A percentile compares a stretch with the other conserved stretches of the same genome.
Evolutionary conservation across 2,113 vertebrate species (phyloP).

Genomic region (Dolichallabes microphthalmus): DNA sequence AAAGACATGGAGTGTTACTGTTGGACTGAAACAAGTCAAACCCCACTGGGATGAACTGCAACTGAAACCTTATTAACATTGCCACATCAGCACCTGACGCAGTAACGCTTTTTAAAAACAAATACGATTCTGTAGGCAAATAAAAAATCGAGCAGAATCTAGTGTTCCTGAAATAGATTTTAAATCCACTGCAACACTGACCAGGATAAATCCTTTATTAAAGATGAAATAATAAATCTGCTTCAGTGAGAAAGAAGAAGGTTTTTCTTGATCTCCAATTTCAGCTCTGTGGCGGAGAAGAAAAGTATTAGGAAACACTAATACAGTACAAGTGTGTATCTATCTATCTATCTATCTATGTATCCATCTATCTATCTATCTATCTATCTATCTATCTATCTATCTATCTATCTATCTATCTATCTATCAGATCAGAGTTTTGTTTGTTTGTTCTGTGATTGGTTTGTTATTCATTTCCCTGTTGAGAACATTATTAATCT

Average conservation of each 20-base stretch:
- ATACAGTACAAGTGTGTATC: too few relatives aligned
- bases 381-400: too few relatives aligned
- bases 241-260: not conserved
- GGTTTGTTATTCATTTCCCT: not conserved
- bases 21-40: not conserved
- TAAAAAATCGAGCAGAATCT: not conserved
- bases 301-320: too few relatives aligned
- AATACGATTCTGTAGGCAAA: not conserved
- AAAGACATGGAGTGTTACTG: too few relatives aligned
- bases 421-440: not conserved
- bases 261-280: not conserved
- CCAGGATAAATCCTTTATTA: not conserved
- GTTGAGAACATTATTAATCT: not conserved
- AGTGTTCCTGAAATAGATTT: not conserved
- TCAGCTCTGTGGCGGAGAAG: too few relatives aligned
- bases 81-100: not conserved
- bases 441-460: not conserved
- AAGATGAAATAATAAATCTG: not conserved
- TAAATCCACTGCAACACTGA: not conserved
- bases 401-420: too few relatives aligned
- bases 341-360: too few relatives aligned
- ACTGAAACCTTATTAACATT: not conserved
- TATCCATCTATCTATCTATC: too few relatives aligned
- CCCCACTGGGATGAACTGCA: not conserved
- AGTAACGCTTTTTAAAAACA: not conserved